Evolutionary conservation across 1,140 invertebrate species (phyloP), one percentile per base, ranked within the genome.

Genomic region (Psilanteris sp.): DNA sequence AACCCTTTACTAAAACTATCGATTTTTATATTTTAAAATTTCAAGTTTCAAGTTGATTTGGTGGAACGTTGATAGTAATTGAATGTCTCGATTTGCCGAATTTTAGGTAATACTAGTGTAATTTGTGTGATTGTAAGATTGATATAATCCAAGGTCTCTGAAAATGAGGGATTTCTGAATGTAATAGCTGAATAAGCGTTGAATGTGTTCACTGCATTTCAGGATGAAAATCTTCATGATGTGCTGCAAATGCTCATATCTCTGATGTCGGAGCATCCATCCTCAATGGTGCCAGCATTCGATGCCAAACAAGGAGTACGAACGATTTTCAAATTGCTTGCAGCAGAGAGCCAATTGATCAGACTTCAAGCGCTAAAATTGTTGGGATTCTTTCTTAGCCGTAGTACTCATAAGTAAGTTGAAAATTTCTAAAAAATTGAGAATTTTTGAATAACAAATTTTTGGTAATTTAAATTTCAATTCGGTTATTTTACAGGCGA

Each of bases 201-300:
- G n/a, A n/a, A n/a, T n/a, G n/a, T n/a, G n/a, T n/a, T n/a, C n/a
- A n/a, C n/a, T 39, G 14, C 18, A 68, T 70, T 74, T 14, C 78
- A 98, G 94, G 97, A 99, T 90, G 98, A 99, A 88, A 99, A 99
- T 90, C 90, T 99, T 22, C 96, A 98, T 81, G 98, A 99, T 87
- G 97, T 99, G 1, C 89, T 99, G 36, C 96, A 98, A 90, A 96
- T 99, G 92, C 90, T 98, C 27, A 98, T 99, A 84, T 95, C 95
- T 1, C 89, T 99, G 26, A 98, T 99, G 95, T 96, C 96, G 3
- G 97, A 99, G 85, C 97, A 99, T 88, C 98, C 98, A 0, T 95
- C 97, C 36, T 97, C 97, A 1, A 97, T 99, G 96, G 97, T 99
- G 61, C 98, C 98, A 37, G 96, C 97, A 34, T 99, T 99, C 89